Conservation (phyloP, 2,797 vertebrate genomes). For the Dendrocincla fuliginosa region DNA sequence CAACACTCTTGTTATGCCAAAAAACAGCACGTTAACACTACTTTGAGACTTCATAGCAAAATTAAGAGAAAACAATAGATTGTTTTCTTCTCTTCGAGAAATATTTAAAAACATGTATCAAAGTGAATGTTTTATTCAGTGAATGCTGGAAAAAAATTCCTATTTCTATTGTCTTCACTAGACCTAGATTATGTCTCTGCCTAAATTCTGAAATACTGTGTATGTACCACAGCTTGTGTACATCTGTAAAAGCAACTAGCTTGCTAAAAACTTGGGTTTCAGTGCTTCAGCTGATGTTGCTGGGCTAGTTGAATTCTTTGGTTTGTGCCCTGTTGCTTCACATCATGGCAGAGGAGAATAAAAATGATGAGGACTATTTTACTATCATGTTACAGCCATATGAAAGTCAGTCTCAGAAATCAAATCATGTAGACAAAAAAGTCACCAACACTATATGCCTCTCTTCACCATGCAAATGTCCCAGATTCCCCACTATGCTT, state of each 20-base stretch:
- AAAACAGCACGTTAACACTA: not conserved
- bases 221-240: not conserved
- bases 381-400: not conserved
- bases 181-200: not conserved
- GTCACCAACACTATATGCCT: not conserved
- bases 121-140: not conserved
- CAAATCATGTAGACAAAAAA: not conserved
- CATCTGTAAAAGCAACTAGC: not conserved
- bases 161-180: not conserved
- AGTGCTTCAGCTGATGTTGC: not conserved
- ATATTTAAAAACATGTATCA: not conserved
- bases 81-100: not conserved
- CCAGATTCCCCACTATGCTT: not conserved
- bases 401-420: not conserved
- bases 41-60: not conserved
- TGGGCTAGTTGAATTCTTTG: not conserved
- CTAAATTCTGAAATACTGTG: not conserved
- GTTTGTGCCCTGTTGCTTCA: not conserved
- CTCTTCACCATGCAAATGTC: not conserved
- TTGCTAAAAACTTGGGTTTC: not conserved
- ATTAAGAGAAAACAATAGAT: not conserved
- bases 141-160: not conserved
- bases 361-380: not conserved
- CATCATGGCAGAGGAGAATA: not conserved
- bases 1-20: not conserved